Evolutionary conservation across 2,113 vertebrate species (phyloP).

Genomic region (Enhydra lutris): DNA sequence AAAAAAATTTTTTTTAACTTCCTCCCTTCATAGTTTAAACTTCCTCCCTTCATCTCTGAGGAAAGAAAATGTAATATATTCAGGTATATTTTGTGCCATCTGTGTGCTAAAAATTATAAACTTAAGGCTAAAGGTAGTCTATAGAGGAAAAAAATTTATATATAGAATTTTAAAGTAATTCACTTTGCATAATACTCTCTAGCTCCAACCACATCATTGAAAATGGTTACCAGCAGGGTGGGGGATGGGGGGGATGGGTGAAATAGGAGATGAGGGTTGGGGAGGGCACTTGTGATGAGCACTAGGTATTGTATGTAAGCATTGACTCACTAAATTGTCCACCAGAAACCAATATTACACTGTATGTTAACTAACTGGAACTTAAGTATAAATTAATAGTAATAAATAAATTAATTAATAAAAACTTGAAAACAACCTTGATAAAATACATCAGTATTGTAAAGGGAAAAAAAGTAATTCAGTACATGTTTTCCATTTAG

Average conservation of each 20-base stretch:
- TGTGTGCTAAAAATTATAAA: conserved; percentile 53
- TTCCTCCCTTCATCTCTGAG: conserved; percentile 25
- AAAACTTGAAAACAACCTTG: background rate
- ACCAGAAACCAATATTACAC: background rate
- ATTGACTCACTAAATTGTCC: background rate
- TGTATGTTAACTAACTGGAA: background rate
- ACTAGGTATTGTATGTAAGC: background rate
- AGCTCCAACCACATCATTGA: background rate
- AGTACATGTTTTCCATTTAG: conserved; percentile 14
- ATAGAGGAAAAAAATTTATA: conserved; percentile 30
- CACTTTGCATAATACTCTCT: background rate
- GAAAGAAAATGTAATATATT: conserved; percentile 57
- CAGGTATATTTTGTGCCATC: conserved; percentile 20
- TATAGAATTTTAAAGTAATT: conserved; percentile 51
- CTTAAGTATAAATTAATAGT: background rate
- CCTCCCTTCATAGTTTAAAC: conserved; percentile 21
- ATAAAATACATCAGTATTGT: background rate
- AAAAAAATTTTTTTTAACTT: background rate
- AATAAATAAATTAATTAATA: background rate
- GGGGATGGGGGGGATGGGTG: background rate
- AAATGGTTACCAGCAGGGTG: background rate
- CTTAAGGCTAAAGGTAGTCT: conserved; percentile 36
- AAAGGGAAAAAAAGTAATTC: conserved; percentile 34
- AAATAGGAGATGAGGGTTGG: background rate
- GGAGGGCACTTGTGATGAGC: background rate